A percentile compares a stretch with the other conserved stretches of the same genome.
Conservation (phyloP, 1,140 invertebrate genomes). For the Drosophila erecta region DNA sequence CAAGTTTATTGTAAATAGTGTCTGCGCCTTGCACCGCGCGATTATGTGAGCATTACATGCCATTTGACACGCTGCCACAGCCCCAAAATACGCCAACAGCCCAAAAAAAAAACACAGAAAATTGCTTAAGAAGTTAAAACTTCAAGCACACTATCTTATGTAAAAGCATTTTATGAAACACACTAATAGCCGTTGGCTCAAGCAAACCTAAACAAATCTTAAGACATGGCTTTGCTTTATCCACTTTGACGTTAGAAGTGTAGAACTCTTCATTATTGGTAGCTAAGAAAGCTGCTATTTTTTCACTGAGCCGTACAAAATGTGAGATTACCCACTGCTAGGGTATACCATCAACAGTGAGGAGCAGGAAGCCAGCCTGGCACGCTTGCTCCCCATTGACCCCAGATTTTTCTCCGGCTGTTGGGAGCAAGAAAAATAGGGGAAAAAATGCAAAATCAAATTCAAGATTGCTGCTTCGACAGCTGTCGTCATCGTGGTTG, state of each 20-base stretch:
- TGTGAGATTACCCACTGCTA: not conserved
- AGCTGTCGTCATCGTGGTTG: slow-evolving; percentile 30
- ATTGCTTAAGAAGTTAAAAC: not conserved
- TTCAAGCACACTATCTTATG: not conserved
- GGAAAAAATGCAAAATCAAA: slow-evolving; percentile 55
- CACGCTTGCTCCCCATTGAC: slow-evolving; percentile 58
- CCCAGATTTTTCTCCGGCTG: slow-evolving; percentile 19
- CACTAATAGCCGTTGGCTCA: too few relatives aligned
- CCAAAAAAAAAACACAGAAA: not conserved
- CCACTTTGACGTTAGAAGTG: too few relatives aligned
- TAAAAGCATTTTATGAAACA: too few relatives aligned
- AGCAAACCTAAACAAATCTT: too few relatives aligned
- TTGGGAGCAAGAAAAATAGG: not conserved
- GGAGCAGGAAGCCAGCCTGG: slow-evolving; percentile 56
- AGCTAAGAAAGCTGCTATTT: too few relatives aligned
- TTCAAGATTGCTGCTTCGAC: slow-evolving; percentile 54
- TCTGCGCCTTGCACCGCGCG: slow-evolving; percentile 27
- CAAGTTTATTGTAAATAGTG: slow-evolving; percentile 57
- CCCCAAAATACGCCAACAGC: slow-evolving; percentile 3
- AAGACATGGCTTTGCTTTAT: too few relatives aligned
- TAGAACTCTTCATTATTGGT: too few relatives aligned
- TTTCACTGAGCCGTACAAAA: not conserved
- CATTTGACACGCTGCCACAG: slow-evolving; percentile 64
- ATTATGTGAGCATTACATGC: slow-evolving; percentile 69
- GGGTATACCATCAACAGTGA: slow-evolving; percentile 14